Conservation (phyloP, 2,113 vertebrate species). For the Rhea americana region DNA sequence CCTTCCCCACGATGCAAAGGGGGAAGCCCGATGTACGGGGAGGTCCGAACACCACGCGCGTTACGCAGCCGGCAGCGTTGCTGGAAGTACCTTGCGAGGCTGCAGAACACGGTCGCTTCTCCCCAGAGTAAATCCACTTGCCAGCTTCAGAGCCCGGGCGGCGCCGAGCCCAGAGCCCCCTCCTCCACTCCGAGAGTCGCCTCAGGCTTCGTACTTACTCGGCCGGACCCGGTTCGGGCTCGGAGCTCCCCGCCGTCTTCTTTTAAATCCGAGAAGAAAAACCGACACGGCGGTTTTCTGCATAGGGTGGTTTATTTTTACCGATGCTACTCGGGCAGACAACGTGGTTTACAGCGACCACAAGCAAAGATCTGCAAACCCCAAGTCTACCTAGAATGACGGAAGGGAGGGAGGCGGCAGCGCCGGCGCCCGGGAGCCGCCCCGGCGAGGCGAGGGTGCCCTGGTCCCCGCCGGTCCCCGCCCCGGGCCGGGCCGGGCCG, state of each 20-base stretch:
- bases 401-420: neutral
- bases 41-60: neutral
- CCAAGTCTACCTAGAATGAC: neutral
- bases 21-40: neutral
- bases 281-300: slow-evolving; percentile 22
- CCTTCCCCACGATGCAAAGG: neutral
- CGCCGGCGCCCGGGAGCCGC: neutral
- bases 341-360: neutral
- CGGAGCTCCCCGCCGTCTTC: neutral
- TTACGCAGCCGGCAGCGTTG: neutral
- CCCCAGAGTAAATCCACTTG: neutral
- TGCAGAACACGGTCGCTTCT: neutral
- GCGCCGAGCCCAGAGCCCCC: neutral
- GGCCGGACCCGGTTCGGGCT: neutral
- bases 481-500: neutral
- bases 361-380: slow-evolving; percentile 8
- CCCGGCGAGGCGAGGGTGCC: neutral
- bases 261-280: slow-evolving; percentile 1
- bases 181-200: neutral
- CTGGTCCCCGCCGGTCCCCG: neutral
- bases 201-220: neutral
- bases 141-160: neutral
- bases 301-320: slow-evolving; percentile 48
- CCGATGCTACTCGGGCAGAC: slow-evolving; percentile 23
- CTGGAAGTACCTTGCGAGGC: neutral